A percentile compares a stretch with the other conserved stretches of the same genome.
phyloP scores from a whole-genome alignment of 1,140 invertebrate species.

The Vollenhovia emeryi region DNA sequence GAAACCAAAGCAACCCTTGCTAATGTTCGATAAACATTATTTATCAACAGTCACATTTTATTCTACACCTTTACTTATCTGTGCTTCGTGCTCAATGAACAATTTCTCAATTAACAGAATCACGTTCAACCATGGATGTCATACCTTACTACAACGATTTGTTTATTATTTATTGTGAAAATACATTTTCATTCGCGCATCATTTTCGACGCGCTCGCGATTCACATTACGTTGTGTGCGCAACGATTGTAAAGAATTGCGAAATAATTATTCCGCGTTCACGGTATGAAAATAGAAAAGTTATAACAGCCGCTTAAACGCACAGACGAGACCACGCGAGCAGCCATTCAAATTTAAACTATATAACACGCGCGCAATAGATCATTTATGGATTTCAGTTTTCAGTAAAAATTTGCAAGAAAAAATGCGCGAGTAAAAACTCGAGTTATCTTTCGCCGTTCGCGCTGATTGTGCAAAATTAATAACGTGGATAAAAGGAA shows the following conservation, averaged over 20 bases:
- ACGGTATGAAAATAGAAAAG: background rate
- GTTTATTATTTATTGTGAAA: background rate
- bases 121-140: background rate
- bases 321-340: conserved; percentile 53
- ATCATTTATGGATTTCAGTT: conserved; percentile 55
- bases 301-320: conserved; percentile 57
- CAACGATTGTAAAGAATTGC: background rate
- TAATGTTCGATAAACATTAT: background rate
- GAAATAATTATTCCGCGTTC: background rate
- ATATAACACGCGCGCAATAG: conserved; percentile 8
- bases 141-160: background rate
- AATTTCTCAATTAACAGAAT: background rate
- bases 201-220: background rate
- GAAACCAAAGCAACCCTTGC: background rate
- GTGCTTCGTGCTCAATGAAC: background rate
- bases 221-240: background rate
- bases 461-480: background rate
- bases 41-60: background rate
- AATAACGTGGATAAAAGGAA: background rate
- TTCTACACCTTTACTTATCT: background rate
- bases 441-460: background rate
- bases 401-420: conserved; percentile 42
- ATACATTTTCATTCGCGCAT: background rate
- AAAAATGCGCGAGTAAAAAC: background rate
- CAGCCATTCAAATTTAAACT: conserved; percentile 64